phyloP scores from a whole-genome alignment of 2,113 vertebrate species.

The Petromus typicus region DNA sequence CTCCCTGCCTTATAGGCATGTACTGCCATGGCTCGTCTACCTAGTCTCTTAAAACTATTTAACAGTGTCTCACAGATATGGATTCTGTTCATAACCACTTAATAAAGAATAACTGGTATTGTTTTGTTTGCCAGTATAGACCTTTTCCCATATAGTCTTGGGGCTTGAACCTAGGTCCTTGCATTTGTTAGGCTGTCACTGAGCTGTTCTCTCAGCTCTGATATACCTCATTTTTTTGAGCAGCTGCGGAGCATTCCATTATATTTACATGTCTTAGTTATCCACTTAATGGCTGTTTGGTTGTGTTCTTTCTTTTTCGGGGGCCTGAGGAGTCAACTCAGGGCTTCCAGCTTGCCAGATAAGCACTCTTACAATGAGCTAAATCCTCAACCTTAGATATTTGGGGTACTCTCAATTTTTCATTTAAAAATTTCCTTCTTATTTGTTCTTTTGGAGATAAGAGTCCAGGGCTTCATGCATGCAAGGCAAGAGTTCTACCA shows the following conservation, averaged over 20 bases:
- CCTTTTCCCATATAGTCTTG: neutral
- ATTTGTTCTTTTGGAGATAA: neutral
- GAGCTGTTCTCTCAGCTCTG: neutral
- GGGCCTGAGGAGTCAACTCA: neutral
- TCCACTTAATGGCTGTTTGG: too few relatives aligned
- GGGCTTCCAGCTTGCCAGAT: neutral
- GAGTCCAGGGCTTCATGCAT: neutral
- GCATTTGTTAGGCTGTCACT: neutral
- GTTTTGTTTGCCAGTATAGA: constrained; percentile 11
- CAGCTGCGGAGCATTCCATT: constrained; percentile 8
- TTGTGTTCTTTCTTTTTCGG: neutral
- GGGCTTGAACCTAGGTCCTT: neutral
- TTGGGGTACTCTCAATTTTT: neutral
- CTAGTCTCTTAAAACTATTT: neutral
- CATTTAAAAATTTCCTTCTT: neutral
- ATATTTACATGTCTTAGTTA: neutral
- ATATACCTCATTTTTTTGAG: neutral
- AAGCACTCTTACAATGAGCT: neutral
- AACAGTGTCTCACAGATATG: neutral
- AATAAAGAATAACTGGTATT: neutral
- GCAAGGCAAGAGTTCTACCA: neutral
- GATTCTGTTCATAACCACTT: neutral
- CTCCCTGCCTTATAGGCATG: neutral
- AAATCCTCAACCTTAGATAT: neutral
- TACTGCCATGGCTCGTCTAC: too few relatives aligned